Evolutionary conservation across 2,113 vertebrate species (phyloP).

Genomic region (Bungarus multicinctus): DNA sequence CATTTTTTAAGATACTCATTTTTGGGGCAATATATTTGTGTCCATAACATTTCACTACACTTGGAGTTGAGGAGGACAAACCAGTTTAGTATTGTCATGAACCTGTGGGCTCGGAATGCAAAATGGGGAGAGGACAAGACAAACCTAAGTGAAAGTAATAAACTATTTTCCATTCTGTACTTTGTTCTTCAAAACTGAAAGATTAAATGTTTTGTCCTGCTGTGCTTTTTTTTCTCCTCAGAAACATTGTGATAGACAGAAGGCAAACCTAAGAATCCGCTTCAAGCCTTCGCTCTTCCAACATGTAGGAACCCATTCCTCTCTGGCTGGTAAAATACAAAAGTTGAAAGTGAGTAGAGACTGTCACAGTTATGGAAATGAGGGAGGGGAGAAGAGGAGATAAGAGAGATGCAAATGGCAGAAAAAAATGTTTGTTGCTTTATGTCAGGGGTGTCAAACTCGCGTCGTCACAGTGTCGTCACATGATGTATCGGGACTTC

Average conservation of each 20-base stretch:
- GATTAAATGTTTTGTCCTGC: rapidly evolving
- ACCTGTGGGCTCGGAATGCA: not conserved
- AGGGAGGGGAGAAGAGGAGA: not conserved
- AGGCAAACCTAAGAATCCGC: constrained; percentile 95
- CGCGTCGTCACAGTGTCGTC: too few relatives aligned
- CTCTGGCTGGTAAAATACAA: constrained; percentile 96
- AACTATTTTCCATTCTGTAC: not conserved
- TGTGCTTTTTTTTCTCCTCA: constrained; percentile 48
- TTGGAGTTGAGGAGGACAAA: not conserved
- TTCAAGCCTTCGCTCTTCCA: constrained; percentile 99
- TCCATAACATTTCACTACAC: not conserved
- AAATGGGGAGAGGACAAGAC: not conserved
- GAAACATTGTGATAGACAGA: constrained; percentile 99
- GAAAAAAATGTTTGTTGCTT: not conserved
- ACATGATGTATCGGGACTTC: too few relatives aligned
- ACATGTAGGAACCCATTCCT: constrained; percentile 96
- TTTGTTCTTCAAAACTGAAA: not conserved
- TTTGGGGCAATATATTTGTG: not conserved
- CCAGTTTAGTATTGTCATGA: not conserved
- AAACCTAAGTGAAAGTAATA: not conserved
- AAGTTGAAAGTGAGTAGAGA: constrained; percentile 87
- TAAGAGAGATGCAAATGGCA: not conserved
- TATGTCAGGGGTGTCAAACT: not conserved
- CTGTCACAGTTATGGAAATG: not conserved
- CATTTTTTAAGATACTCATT: not conserved